Evolutionary conservation across 2,113 vertebrate species (phyloP).

Genomic region (Perognathus longimembris): DNA sequence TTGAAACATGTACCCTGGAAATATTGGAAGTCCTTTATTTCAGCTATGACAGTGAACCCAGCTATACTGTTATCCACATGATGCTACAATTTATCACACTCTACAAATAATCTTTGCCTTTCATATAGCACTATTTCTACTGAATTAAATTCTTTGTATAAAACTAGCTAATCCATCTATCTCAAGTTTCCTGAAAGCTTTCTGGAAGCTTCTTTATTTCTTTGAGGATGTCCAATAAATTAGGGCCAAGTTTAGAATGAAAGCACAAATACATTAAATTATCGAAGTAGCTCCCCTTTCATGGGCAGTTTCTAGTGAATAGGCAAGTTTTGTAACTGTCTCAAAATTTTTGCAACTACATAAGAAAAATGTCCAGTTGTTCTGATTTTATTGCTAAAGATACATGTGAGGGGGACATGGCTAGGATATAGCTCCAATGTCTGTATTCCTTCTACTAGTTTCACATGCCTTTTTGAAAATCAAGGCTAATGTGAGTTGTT

Average conservation of each 20-base stretch:
- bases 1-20: background rate
- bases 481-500: background rate
- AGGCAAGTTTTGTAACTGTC: background rate
- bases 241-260: background rate
- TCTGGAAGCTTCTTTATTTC: constrained; percentile 13
- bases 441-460: background rate
- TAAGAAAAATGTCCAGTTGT: background rate
- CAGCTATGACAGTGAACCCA: background rate
- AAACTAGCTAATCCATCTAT: background rate
- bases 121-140: constrained; percentile 12
- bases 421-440: background rate
- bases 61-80: background rate
- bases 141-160: background rate
- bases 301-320: background rate
- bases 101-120: background rate
- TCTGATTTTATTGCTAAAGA: constrained; percentile 4
- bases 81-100: background rate
- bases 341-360: background rate
- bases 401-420: background rate
- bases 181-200: background rate
- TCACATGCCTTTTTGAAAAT: background rate
- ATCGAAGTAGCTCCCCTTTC: constrained; percentile 26
- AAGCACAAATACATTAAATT: constrained; percentile 2
- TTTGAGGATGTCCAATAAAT: background rate
- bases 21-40: constrained; percentile 7